A percentile compares a stretch with the other conserved stretches of the same genome.
phyloP scores from a whole-genome alignment of 2,797 vertebrate genomes.

The Megaceryle alcyon region DNA sequence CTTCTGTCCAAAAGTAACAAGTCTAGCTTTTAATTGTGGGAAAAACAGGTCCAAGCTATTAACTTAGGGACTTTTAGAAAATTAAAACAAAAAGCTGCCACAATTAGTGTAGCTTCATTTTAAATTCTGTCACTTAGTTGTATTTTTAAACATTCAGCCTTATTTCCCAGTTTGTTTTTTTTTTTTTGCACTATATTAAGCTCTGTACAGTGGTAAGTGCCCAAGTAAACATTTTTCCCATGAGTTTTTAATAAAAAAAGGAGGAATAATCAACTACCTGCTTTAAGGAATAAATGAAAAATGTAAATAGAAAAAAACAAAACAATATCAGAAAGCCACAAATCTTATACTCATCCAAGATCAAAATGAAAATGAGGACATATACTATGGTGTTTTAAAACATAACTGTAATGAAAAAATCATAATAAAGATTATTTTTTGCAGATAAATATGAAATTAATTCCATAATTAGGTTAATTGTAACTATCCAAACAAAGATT shows the following conservation, averaged over 20 bases:
- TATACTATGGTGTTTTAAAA: neutral
- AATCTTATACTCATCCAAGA: neutral
- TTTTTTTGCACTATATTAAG: neutral
- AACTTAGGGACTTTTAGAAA: neutral
- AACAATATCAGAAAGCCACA: neutral
- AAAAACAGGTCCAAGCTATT: conserved; percentile 4
- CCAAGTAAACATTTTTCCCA: neutral
- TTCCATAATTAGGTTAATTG: neutral
- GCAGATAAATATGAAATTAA: neutral
- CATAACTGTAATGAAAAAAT: neutral
- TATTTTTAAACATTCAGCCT: neutral
- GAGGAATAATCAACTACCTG: neutral
- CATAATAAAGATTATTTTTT: neutral
- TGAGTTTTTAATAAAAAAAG: neutral
- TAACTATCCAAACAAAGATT: neutral
- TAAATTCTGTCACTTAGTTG: conserved; percentile 16
- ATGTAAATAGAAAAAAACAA: rapidly evolving
- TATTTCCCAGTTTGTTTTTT: neutral
- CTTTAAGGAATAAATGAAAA: neutral
- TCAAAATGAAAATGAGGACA: neutral
- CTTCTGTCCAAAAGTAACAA: conserved; percentile 18
- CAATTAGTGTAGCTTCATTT: conserved; percentile 9
- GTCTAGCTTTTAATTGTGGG: neutral
- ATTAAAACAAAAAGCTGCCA: conserved; percentile 28
- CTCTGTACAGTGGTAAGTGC: neutral